Evolutionary conservation across 2,797 vertebrate species (phyloP), one percentile per base, ranked within the genome.

Genomic region (Sebastes nivosus): DNA sequence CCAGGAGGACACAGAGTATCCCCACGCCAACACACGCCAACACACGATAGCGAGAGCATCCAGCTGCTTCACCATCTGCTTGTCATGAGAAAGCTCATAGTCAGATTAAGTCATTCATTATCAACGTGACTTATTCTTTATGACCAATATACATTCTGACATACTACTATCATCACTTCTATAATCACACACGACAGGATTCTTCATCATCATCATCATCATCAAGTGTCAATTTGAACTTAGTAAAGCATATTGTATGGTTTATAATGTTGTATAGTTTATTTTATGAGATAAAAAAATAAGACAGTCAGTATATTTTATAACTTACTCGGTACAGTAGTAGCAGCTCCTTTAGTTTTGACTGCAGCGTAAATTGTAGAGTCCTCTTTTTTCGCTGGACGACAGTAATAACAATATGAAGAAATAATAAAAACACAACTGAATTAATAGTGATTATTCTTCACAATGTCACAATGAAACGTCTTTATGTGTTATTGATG

Each of bases 301-400:
- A 6, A 38, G 25, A 30, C 4, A 20, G 7, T 14, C 2, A 5
- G 29, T 11, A 20, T n/a, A 34, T 50, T 42, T 5, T 5, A 4
- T 10, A 30, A 68, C 75, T 77, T 29, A 84, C 81, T 30, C 24
- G 32, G 16, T 20, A 0, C 54, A 27, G 69, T 2, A 11, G 27
- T 0, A 20, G 29, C 14, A 34, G 59, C 3, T 2, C 0, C 59
- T 50, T 70, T 16, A 25, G 5, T 1, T 71, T 74, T 42, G 5
- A 81, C 52, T 16, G 29, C 38, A 2, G 75, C 27, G 13, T 83
- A 65, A 71, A 66, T 4, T 1, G 67, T 8, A 0, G 6, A 10
- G 0, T 83, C 84, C 9, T 87, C 54, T 8, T 24, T 57, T 25
- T 54, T 70, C 60, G n/a, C 83, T 88, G 46, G 8, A n/a, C 22